Percentiles rank a stretch among this genome's conserved stretches.
Evolutionary conservation across 2,797 vertebrate genomes (phyloP).

Genomic region (Discoglossus pictus): DNA sequence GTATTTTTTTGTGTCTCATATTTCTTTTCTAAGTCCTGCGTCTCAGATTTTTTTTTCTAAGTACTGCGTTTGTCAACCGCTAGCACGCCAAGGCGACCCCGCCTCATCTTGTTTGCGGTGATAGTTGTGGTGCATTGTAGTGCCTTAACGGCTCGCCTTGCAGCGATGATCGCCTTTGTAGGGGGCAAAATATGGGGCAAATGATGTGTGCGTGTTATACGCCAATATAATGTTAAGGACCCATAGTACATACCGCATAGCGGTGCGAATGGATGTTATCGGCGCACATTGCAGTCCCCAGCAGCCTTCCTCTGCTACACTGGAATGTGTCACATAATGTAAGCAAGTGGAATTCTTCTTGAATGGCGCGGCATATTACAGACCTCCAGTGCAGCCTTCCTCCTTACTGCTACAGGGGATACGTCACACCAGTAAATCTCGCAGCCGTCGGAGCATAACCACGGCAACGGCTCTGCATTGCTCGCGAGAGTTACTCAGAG

Average conservation of each 20-base stretch:
- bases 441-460: slow-evolving; percentile 1
- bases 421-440: slow-evolving; percentile 14
- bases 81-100: too few relatives aligned
- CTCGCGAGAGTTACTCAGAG: too few relatives aligned
- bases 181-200: too few relatives aligned
- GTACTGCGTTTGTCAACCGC: too few relatives aligned
- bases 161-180: too few relatives aligned
- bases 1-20: too few relatives aligned
- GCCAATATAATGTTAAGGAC: slow-evolving; percentile 12
- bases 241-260: slow-evolving; percentile 5
- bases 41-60: too few relatives aligned
- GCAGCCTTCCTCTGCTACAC: slow-evolving; percentile 14
- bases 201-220: too few relatives aligned
- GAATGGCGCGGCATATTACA: slow-evolving; percentile 9
- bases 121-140: too few relatives aligned
- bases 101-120: too few relatives aligned
- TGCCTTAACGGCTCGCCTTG: too few relatives aligned
- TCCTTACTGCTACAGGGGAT: slow-evolving; percentile 8
- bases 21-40: too few relatives aligned
- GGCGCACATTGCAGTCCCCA: slow-evolving; percentile 7
- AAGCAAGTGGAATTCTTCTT: slow-evolving; percentile 14
- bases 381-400: slow-evolving; percentile 10
- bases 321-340: slow-evolving; percentile 8
- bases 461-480: slow-evolving; percentile 14
- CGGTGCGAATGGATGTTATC: slow-evolving; percentile 3